These are phyloP conservation scores for Aldabrachelys gigantea DNA, from an alignment of 2,113 vertebrate species.

Conservation along the genomic window DNA sequence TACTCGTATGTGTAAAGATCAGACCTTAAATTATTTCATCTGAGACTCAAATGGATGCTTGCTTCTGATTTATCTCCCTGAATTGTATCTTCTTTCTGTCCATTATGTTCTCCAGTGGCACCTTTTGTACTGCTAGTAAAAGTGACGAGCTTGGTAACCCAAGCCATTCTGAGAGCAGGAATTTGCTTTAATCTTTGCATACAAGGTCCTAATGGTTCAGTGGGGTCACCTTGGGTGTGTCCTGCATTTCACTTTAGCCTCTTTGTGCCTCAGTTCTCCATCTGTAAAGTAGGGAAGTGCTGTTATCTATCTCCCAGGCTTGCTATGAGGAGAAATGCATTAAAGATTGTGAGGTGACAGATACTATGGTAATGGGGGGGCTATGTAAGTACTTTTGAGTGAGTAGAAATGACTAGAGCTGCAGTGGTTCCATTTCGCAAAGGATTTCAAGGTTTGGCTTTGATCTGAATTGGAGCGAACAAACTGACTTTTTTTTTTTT, in stretches of 20 bases:
- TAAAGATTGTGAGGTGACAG: neutral
- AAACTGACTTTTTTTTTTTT: too few relatives aligned
- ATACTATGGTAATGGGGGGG: neutral
- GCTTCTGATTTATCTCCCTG: neutral
- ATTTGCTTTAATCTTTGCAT: neutral
- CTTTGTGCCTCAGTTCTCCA: neutral
- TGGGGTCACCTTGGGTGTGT: neutral
- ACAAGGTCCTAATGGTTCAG: neutral
- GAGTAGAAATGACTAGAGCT: neutral
- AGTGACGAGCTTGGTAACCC: neutral
- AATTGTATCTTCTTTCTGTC: neutral
- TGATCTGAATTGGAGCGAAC: neutral
- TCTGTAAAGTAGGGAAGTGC: neutral
- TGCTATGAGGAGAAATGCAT: neutral
- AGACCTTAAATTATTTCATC: neutral
- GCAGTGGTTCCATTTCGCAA: neutral
- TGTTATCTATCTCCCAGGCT: neutral
- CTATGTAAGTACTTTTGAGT: neutral
- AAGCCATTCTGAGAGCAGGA: neutral
- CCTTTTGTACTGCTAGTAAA: neutral
- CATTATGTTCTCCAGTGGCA: neutral
- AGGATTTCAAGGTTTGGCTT: neutral
- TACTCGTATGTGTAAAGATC: neutral
- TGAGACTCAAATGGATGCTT: neutral
- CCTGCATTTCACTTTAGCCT: neutral